These are phyloP conservation scores for Habroteleia sp. DNA, from an alignment of 2,888 invertebrate species.

Conservation along the genomic window DNA sequence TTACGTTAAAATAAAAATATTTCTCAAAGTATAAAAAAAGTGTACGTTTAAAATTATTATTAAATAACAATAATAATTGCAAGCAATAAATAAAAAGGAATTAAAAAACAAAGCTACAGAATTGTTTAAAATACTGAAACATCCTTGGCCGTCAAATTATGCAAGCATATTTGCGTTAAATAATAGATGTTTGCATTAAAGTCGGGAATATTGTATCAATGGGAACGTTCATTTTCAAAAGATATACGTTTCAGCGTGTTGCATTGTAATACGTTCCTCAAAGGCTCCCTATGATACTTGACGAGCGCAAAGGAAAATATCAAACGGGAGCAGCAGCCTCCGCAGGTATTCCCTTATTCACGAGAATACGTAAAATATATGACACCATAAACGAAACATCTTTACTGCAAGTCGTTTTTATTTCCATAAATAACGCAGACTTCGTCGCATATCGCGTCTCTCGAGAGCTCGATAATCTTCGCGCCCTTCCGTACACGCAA, in stretches of 20 bases:
- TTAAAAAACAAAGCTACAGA: no score
- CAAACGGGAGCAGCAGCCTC: slow-evolving; percentile 46
- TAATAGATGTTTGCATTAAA: slow-evolving; percentile 57
- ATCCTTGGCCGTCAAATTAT: slow-evolving; percentile 31
- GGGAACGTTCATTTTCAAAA: slow-evolving; percentile 50
- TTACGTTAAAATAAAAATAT: no score
- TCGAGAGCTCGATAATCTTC: slow-evolving; percentile 56
- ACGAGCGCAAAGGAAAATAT: slow-evolving; percentile 55
- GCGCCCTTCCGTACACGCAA: slow-evolving; percentile 37
- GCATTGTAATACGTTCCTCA: slow-evolving; percentile 55
- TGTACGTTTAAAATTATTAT: no score
- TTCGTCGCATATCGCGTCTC: slow-evolving; percentile 49
- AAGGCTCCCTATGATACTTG: slow-evolving; percentile 47
- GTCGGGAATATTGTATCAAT: slow-evolving; percentile 51
- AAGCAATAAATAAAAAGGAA: no score
- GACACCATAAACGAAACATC: slow-evolving; percentile 61
- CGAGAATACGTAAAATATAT: slow-evolving; percentile 57
- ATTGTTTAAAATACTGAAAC: no score
- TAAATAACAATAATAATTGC: no score
- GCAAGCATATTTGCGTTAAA: slow-evolving; percentile 39
- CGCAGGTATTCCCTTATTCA: slow-evolving; percentile 52
- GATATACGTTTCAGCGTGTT: slow-evolving; percentile 41
- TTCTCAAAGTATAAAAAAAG: no score
- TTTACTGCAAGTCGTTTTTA: slow-evolving; percentile 56
- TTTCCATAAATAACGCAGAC: slow-evolving; percentile 52